phyloP scores from a whole-genome alignment of 1,140 invertebrate species.

The Myzus persicae region DNA sequence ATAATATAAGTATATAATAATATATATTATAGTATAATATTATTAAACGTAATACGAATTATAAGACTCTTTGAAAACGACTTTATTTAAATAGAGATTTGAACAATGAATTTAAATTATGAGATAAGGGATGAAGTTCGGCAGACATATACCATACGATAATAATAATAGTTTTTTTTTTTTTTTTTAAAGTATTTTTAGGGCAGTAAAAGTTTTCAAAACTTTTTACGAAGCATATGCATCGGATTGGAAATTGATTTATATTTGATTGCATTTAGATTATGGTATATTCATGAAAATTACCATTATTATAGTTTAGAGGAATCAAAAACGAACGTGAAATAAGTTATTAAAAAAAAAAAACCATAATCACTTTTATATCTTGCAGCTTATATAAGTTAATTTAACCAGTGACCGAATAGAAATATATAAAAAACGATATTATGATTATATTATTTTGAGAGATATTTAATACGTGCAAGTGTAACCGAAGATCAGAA shows the following conservation, averaged over 20 bases:
- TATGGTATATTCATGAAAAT: background rate
- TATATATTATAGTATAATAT: background rate
- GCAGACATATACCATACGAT: background rate
- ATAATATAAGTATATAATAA: too few species aligned
- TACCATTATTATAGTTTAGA: background rate
- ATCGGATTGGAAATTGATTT: slow-evolving; percentile 16
- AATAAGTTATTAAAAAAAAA: background rate
- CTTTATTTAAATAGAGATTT: background rate
- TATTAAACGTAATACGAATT: background rate
- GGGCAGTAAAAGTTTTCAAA: background rate
- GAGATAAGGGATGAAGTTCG: background rate
- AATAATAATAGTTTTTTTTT: background rate
- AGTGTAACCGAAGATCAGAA: too few species aligned
- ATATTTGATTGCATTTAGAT: slow-evolving; percentile 18
- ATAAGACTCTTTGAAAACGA: background rate
- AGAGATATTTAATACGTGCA: background rate
- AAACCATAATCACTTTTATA: background rate
- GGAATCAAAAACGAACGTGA: background rate
- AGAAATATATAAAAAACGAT: background rate
- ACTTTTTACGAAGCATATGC: background rate
- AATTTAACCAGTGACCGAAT: background rate
- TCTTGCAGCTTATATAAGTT: background rate
- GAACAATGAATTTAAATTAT: background rate
- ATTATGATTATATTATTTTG: background rate
- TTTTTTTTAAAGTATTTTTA: background rate